phyloP scores from a whole-genome alignment of 2,888 invertebrate genomes.

The Campoplex nolae region DNA sequence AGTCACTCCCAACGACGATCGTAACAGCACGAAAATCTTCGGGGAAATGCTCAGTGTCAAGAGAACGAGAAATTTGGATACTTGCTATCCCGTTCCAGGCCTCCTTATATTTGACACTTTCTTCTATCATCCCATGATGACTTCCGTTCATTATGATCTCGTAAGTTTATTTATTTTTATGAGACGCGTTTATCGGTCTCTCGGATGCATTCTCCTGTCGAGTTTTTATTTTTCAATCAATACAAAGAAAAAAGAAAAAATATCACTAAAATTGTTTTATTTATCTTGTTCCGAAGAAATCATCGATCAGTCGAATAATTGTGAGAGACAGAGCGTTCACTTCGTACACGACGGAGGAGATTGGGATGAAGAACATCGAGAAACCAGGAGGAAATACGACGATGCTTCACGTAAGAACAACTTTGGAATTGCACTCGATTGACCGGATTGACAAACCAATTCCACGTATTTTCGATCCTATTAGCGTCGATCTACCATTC shows the following conservation, averaged over 20 bases:
- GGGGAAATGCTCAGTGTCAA: constrained; percentile 53
- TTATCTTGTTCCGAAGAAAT: constrained; percentile 48
- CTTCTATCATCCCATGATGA: constrained; percentile 65
- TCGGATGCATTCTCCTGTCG: neutral
- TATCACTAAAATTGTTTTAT: neutral
- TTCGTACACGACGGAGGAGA: constrained; percentile 60
- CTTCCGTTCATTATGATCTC: constrained; percentile 59
- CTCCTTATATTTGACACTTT: constrained; percentile 51
- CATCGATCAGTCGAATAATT: constrained; percentile 59
- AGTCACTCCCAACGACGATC: neutral
- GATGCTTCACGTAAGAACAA: constrained; percentile 58
- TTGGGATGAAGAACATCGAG: constrained; percentile 51
- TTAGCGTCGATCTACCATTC: constrained; percentile 49
- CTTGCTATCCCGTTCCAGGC: constrained; percentile 59
- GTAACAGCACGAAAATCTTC: neutral
- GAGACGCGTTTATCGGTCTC: neutral
- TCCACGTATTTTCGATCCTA: constrained; percentile 35
- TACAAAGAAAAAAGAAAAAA: neutral
- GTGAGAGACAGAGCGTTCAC: constrained; percentile 33
- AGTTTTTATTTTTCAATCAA: neutral
- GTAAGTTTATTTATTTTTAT: constrained; percentile 37
- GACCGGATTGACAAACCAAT: neutral
- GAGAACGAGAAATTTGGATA: constrained; percentile 61
- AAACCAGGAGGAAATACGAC: constrained; percentile 45
- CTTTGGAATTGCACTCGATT: constrained; percentile 46